Evolutionary conservation across 2,888 invertebrate genomes (phyloP).

Genomic region (Halictus quadricinctus): DNA sequence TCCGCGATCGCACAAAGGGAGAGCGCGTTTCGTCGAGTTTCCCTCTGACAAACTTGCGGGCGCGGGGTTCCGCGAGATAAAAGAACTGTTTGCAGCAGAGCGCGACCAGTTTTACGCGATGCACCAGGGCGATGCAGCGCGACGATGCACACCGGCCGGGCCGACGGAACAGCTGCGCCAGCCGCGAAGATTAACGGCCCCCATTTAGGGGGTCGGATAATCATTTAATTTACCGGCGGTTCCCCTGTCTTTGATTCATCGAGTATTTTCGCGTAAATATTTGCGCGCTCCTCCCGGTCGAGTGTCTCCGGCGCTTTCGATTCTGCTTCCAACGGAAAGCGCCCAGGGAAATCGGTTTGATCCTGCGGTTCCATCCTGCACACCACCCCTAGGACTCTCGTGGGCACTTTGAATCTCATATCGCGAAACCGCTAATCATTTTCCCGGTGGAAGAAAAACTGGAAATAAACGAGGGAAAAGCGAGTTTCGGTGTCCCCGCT

Average conservation of each 20-base stretch:
- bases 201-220: slow-evolving; percentile 10
- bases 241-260: not conserved
- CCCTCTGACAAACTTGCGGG: not conserved
- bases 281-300: not conserved
- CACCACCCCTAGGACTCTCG: not conserved
- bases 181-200: not conserved
- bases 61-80: not conserved
- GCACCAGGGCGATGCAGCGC: not conserved
- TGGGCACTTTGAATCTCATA: not conserved
- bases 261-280: slow-evolving; percentile 6
- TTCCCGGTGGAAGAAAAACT: not conserved
- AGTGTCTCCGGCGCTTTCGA: not conserved
- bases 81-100: not conserved
- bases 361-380: not conserved
- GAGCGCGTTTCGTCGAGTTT: slow-evolving; percentile 6
- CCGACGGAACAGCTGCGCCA: slow-evolving; percentile 17
- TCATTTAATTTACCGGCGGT: slow-evolving; percentile 12
- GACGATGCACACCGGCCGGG: not conserved
- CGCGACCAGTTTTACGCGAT: slow-evolving; percentile 5
- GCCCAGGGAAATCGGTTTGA: not conserved
- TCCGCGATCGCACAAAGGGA: not conserved
- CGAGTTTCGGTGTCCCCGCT: not conserved
- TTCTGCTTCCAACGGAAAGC: not conserved
- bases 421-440: slow-evolving; percentile 2
- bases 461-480: not conserved